A percentile compares a stretch with the other conserved stretches of the same genome.
Conservation (phyloP, 2,888 invertebrate species). For the Athalia rosae region DNA sequence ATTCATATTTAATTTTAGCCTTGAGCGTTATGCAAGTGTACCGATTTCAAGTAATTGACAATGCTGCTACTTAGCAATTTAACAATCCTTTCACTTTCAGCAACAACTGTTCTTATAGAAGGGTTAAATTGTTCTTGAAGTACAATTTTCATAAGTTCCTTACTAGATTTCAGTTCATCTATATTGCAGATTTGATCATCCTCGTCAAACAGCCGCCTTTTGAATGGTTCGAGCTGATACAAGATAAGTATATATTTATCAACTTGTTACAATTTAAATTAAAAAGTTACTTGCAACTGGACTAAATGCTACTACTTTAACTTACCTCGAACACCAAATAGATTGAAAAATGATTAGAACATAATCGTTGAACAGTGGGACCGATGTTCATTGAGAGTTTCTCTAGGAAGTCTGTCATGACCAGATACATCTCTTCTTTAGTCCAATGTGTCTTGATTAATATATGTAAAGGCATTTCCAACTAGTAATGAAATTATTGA, state of each 20-base stretch:
- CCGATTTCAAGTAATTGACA: slow-evolving; percentile 57
- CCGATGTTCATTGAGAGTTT: slow-evolving; percentile 57
- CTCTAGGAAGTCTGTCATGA: slow-evolving; percentile 54
- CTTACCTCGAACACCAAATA: slow-evolving; percentile 57
- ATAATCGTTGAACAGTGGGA: slow-evolving; percentile 51
- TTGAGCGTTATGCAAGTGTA: not conserved
- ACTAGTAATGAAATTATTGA: not conserved
- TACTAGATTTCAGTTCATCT: slow-evolving; percentile 38
- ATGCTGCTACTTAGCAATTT: slow-evolving; percentile 56
- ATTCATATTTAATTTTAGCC: not conserved
- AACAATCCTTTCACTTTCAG: slow-evolving; percentile 51
- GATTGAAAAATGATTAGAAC: slow-evolving; percentile 49
- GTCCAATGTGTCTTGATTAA: slow-evolving; percentile 59
- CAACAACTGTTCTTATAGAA: slow-evolving; percentile 51
- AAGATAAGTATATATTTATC: not conserved
- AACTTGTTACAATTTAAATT: no score
- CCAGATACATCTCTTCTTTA: slow-evolving; percentile 63
- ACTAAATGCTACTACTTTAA: not conserved
- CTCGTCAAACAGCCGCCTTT: not conserved
- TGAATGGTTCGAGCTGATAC: slow-evolving; percentile 14
- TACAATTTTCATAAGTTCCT: slow-evolving; percentile 50
- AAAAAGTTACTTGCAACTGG: no score
- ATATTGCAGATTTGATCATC: slow-evolving; percentile 6
- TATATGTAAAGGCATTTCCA: slow-evolving; percentile 37
- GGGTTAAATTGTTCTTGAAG: slow-evolving; percentile 60